Base-by-base conservation (phyloP, 2,888 invertebrate genomes). In the Hydriomena furcata region DNA sequence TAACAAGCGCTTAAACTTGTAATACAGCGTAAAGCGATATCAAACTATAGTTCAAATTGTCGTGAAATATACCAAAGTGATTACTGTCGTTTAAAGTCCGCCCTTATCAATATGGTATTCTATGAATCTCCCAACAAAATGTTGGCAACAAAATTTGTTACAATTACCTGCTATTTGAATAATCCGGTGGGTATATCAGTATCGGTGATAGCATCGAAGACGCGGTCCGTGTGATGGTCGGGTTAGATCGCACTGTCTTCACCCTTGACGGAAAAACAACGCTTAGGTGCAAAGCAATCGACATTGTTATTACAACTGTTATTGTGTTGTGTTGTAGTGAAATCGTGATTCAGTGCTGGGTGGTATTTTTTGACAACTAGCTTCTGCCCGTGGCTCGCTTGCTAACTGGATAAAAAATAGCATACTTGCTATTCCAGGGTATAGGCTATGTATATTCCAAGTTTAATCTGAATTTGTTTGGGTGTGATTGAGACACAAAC, bases 121-220 rank as follows among this genome's bases (percentile, higher is more conserved):
- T 58, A 60, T 58, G 58, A 60, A 50, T 49, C 55, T 40, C 42
- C 49, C 42, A 60, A 51, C 52, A 58, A 63, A 58, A 46, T 60
- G 65, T 63, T 61, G 32, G 4, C 17, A 17, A 56, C 58, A 61
- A 47, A 57, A 63, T 45, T 59, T 58, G 52, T 62, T 17, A 17
- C 4, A 3, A 17, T 88, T 90, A 90, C 90, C 90, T 90, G 90
- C 88, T 77, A 68, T 77, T 89, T 27, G 84, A 84, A 65, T 87
- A 79, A 63, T 91, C 90, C 89, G 91, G 89, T 65, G 91, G 87
- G 67, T 88, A 90, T 70, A 91, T 91, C 87, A 91, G 85, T 75
- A 91, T 91, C 82, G 91, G 91, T 68, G 91, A 91, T 59, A 91
- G 88, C 87, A 89, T 89, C 82, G 90, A 87, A 57, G 91, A 91